Evolutionary conservation across 2,113 vertebrate genomes (phyloP).

Genomic region (Diphyllodes magnificus): DNA sequence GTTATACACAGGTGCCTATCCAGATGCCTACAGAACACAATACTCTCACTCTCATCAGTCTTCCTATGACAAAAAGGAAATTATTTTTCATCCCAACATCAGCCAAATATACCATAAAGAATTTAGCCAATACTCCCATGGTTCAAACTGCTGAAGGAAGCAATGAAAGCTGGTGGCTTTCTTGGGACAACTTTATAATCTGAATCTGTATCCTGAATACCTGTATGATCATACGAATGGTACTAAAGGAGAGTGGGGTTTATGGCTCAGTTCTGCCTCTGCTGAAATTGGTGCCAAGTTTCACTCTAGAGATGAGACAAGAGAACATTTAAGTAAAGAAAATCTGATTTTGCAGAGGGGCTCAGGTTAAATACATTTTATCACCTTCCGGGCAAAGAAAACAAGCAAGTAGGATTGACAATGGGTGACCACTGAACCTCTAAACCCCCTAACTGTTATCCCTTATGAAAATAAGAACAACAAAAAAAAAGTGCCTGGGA

Average conservation of each 20-base stretch:
- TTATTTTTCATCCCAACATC: background rate
- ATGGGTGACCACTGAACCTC: background rate
- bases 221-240: background rate
- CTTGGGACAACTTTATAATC: background rate
- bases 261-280: background rate
- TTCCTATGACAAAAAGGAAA: background rate
- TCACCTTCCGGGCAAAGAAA: background rate
- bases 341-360: background rate
- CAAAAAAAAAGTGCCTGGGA: background rate
- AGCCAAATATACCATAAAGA: background rate
- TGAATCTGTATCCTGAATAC: background rate
- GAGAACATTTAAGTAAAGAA: background rate
- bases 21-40: background rate
- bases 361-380: background rate
- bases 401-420: conserved; percentile 2
- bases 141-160: background rate
- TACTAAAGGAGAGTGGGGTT: background rate
- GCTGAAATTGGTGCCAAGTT: background rate
- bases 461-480: background rate
- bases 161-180: background rate
- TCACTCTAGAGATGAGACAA: background rate
- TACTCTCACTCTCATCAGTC: background rate
- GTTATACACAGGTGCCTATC: background rate
- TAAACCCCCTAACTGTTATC: background rate
- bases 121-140: background rate